Percentiles rank a stretch among this genome's conserved stretches.
These are phyloP conservation scores for Ladona fulva DNA, from an alignment of 1,140 invertebrate genomes.

Conservation along the genomic window DNA sequence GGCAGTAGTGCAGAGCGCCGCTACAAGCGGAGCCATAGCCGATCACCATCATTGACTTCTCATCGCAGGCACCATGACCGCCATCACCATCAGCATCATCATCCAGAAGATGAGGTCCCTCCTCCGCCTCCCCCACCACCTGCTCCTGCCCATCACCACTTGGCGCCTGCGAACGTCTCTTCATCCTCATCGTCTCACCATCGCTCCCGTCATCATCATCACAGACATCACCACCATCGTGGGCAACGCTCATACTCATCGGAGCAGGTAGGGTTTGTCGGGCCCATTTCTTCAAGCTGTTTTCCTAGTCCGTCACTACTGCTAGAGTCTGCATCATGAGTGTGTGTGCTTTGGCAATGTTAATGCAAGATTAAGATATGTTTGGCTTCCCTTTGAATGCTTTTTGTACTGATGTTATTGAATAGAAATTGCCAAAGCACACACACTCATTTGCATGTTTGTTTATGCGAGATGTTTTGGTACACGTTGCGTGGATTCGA, in stretches of 20 bases:
- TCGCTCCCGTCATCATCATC: conserved; percentile 17
- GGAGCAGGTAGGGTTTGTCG: conserved; percentile 6
- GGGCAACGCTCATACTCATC: background rate
- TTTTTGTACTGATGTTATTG: too few relatives aligned
- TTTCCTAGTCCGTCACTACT: too few relatives aligned
- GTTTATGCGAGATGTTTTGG: too few relatives aligned
- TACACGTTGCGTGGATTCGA: background rate
- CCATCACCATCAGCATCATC: conserved; percentile 27
- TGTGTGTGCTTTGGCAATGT: too few relatives aligned
- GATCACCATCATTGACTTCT: conserved; percentile 41
- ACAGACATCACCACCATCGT: background rate
- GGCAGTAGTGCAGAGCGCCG: conserved; percentile 49
- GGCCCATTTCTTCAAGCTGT: background rate
- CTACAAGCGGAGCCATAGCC: conserved; percentile 50
- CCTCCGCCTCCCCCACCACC: conserved; percentile 11
- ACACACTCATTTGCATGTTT: too few relatives aligned
- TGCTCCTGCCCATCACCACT: background rate
- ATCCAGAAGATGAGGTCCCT: background rate
- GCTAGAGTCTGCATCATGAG: too few relatives aligned
- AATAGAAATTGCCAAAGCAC: too few relatives aligned
- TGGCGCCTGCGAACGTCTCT: conserved; percentile 21
- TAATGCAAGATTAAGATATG: too few relatives aligned
- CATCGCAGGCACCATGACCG: conserved; percentile 31
- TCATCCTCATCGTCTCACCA: conserved; percentile 17
- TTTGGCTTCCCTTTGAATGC: too few relatives aligned